Base-by-base conservation (phyloP, 2,888 invertebrate genomes). In the Apotomis capreana region DNA sequence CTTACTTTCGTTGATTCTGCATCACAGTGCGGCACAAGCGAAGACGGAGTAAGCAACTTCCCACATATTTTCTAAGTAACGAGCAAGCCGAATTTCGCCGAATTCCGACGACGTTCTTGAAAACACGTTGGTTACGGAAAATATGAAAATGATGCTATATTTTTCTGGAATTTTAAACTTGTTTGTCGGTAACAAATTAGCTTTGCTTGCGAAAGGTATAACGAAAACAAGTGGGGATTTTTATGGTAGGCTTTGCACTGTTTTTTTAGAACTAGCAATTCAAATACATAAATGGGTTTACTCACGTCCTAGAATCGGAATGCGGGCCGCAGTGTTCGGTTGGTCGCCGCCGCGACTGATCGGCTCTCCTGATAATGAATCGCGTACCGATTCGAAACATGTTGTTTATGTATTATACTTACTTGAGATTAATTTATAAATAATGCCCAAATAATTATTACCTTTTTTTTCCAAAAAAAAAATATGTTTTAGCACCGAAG, bases 11-110 rank as follows among this genome's bases (percentile, higher is more conserved):
- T 40, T 6, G 40, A 40, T 40, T 40, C 40, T 40, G 40, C 5
- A 40, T 4, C 40, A 40, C 40, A 10, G 49, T 10, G 9, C 49
- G 49, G 49, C 12, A 37, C 60, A 13, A 15, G 36, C 44, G 9
- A 44, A 54, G 44, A 61, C 46, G 54, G 54, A 36, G 26, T 68
- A 71, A 71, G 70, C 67, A 61, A 67, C 54, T 62, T 67, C 67
- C 51, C 55, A 61, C 71, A 62, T 71, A 71, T 71, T 71, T 71
- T 62, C 67, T 12, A 40, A 37, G 55, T 71, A 71, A 67, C 71
- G 55, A 67, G 71, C 37, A n/a, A 49, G 4, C 58, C 54, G 55
- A 57, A 71, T 55, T 67, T 67, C 46, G 55, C 51, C 49, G 57
- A 58, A 67, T 71, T 67, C 58, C n/a, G 57, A 51, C 62, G 46